A percentile compares a stretch with the other conserved stretches of the same genome.
Conservation (phyloP, 1,140 invertebrate genomes). For the Drosophila tropicalis region DNA sequence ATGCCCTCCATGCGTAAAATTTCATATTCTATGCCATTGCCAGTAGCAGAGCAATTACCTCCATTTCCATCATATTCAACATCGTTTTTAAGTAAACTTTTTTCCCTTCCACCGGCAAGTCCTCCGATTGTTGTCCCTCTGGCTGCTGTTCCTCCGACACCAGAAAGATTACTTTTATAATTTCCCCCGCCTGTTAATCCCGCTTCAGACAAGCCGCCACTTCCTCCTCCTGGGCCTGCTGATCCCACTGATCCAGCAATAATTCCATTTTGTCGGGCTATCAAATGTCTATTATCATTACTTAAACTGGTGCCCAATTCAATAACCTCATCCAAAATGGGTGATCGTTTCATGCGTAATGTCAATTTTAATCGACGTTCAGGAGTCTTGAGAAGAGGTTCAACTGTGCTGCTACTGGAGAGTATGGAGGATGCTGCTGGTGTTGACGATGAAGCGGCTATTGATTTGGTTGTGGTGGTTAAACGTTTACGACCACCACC, state of each 20-base stretch:
- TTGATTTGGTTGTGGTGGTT: neutral
- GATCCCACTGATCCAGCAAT: neutral
- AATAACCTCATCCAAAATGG: conserved; percentile 92
- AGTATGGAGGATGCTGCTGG: neutral
- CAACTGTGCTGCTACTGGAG: conserved; percentile 46
- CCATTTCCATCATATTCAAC: neutral
- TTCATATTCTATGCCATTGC: conserved; percentile 88
- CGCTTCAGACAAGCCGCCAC: conserved; percentile 23
- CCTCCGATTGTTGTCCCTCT: neutral
- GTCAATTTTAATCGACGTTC: conserved; percentile 90
- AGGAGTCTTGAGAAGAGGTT: conserved; percentile 83
- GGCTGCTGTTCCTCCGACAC: conserved; percentile 1
- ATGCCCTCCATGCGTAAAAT: conserved; percentile 92
- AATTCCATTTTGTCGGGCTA: conserved; percentile 43
- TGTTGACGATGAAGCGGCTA: neutral
- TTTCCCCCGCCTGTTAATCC: conserved; percentile 14
- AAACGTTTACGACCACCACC: neutral
- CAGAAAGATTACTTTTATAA: neutral
- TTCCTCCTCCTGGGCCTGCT: neutral
- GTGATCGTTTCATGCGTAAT: conserved; percentile 90
- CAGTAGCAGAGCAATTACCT: conserved; percentile 15
- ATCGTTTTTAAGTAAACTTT: neutral
- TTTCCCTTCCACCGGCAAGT: neutral
- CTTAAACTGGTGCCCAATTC: conserved; percentile 90
- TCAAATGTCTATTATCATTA: conserved; percentile 83